Conservation (phyloP, 2,113 vertebrate species). For the Macquaria ambigua region DNA sequence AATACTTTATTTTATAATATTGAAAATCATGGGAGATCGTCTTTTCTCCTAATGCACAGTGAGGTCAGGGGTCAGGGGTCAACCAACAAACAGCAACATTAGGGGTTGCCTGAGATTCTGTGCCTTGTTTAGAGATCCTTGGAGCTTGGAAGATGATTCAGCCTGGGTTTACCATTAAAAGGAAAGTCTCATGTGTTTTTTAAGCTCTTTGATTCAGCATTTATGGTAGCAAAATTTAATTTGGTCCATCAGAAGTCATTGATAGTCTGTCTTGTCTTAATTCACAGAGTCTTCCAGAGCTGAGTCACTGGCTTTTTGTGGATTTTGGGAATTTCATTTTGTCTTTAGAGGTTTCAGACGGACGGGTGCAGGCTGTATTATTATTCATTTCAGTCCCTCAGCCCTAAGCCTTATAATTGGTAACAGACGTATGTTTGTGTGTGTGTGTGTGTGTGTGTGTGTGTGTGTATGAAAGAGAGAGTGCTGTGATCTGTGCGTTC, state of each 20-base stretch:
- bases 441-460: conserved; percentile 49
- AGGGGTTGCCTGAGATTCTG: not conserved
- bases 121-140: conserved; percentile 11
- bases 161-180: not conserved
- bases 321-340: conserved; percentile 75
- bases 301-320: conserved; percentile 77
- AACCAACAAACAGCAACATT: not conserved
- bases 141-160: not conserved
- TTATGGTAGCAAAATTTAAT: conserved; percentile 40
- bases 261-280: conserved; percentile 48
- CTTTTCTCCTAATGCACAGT: not conserved
- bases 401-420: conserved; percentile 81
- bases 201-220: conserved; percentile 6
- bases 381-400: conserved; percentile 79
- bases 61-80: conserved; percentile 23
- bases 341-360: conserved; percentile 79
- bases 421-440: conserved; percentile 73
- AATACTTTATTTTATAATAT: not conserved
- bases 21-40: not conserved
- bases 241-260: conserved; percentile 40
- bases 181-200: not conserved
- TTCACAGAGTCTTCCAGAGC: conserved; percentile 52
- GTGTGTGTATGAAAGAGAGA: conserved; percentile 34
- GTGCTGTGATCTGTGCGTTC: conserved; percentile 59
- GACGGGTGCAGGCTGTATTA: conserved; percentile 72